These are phyloP conservation scores for Bradypodion pumilum DNA, from an alignment of 2,797 vertebrate species.

Conservation along the genomic window DNA sequence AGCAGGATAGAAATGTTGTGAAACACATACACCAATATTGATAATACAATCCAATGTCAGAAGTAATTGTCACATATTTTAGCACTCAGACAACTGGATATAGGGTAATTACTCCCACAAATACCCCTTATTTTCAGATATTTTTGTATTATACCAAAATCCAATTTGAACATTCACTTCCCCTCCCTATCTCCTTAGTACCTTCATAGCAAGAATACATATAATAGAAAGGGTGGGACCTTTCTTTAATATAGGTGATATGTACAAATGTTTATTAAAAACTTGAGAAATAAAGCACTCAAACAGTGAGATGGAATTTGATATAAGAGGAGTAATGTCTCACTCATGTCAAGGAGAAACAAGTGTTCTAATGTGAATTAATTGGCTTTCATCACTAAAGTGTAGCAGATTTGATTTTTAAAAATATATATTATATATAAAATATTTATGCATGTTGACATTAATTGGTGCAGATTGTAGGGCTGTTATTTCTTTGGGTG, in stretches of 20 bases:
- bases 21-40: not conserved
- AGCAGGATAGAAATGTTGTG: too few species aligned
- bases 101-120: not conserved
- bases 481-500: not conserved
- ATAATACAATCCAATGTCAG: not conserved
- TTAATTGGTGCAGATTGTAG: not conserved
- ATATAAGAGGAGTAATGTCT: not conserved
- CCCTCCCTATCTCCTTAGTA: not conserved
- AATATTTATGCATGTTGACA: not conserved
- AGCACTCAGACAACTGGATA: not conserved
- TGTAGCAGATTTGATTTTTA: not conserved
- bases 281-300: not conserved
- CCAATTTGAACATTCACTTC: not conserved
- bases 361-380: not conserved
- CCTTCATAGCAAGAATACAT: conserved; percentile 26
- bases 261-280: conserved; percentile 9
- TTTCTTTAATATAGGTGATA: not conserved
- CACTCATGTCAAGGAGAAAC: not conserved
- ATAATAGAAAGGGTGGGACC: not conserved
- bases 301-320: conserved; percentile 26
- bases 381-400: not conserved
- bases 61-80: too few species aligned
- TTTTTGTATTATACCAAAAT: not conserved
- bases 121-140: not conserved
- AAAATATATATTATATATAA: not conserved